Percentiles rank a stretch among this genome's conserved stretches.
These are phyloP conservation scores for Globia sparganii DNA, from an alignment of 2,888 invertebrate species.

Conservation along the genomic window DNA sequence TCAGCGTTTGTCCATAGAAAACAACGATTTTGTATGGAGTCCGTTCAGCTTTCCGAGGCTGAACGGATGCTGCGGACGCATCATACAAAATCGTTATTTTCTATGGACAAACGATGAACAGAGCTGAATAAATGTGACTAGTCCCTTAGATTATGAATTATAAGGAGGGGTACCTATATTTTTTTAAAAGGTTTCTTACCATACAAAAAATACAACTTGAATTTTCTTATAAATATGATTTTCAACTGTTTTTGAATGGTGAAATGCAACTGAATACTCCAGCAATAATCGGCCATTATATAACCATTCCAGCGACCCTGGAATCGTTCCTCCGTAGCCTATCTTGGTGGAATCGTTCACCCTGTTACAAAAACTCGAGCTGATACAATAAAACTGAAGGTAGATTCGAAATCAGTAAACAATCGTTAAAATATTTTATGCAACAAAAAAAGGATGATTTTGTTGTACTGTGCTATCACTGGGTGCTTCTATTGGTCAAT, in stretches of 20 bases:
- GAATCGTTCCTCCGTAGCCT: not conserved
- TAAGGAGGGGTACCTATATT: not conserved
- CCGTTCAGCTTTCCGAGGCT: too few relatives aligned
- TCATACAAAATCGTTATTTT: too few relatives aligned
- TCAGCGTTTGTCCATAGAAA: too few relatives aligned
- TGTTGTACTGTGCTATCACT: not conserved
- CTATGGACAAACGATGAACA: too few relatives aligned
- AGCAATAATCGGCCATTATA: not conserved
- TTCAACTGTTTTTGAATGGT: not conserved
- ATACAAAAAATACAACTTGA: not conserved
- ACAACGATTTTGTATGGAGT: too few relatives aligned
- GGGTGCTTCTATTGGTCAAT: conserved; percentile 27
- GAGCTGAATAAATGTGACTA: too few relatives aligned
- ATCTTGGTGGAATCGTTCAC: not conserved
- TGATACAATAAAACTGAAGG: not conserved
- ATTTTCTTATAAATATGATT: not conserved
- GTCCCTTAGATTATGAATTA: not conserved
- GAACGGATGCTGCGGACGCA: too few relatives aligned
- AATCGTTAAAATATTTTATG: not conserved
- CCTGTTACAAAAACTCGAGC: not conserved
- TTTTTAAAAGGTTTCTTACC: not conserved
- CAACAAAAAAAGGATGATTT: not conserved
- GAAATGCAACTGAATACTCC: not conserved
- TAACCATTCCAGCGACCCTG: not conserved
- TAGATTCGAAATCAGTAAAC: not conserved